Evolutionary conservation across 2,797 vertebrate genomes (phyloP).

Genomic region (Anas flavirostris): DNA sequence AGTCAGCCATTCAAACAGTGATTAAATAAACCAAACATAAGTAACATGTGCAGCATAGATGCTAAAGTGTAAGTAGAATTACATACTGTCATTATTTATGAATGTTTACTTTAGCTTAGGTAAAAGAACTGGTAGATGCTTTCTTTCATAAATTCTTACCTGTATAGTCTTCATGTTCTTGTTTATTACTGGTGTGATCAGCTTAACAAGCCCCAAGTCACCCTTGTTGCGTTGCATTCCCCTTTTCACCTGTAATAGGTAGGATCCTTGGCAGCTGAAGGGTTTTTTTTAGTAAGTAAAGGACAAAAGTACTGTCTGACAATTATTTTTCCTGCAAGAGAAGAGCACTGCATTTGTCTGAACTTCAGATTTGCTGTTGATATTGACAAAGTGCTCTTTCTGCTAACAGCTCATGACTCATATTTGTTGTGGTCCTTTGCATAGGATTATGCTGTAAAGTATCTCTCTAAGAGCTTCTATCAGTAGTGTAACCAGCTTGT

Average conservation of each 20-base stretch:
- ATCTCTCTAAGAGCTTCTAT: conserved; percentile 68
- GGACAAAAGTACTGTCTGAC: conserved; percentile 2
- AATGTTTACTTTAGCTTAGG: not conserved
- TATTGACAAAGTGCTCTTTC: conserved; percentile 62
- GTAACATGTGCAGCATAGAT: not conserved
- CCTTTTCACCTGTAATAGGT: not conserved
- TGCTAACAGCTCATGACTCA: conserved; percentile 65
- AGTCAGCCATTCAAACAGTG: not conserved
- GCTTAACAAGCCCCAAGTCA: not conserved
- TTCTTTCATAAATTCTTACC: not conserved
- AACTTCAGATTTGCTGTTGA: conserved; percentile 64
- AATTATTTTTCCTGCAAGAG: not conserved
- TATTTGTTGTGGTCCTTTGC: conserved; percentile 69
- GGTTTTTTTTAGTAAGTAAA: not conserved
- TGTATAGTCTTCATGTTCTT: not conserved
- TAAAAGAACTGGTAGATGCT: not conserved
- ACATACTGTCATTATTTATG: not conserved
- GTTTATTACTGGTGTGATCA: not conserved
- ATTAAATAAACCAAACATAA: conserved; percentile 4
- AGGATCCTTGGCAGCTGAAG: not conserved
- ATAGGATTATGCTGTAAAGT: conserved; percentile 69
- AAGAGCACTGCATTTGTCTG: conserved; percentile 59
- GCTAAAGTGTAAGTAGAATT: not conserved
- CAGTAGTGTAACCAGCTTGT: conserved; percentile 61
- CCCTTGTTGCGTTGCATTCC: not conserved